These are phyloP conservation scores for Cephonodes hylas DNA, from an alignment of 2,888 invertebrate genomes.

Conservation along the genomic window DNA sequence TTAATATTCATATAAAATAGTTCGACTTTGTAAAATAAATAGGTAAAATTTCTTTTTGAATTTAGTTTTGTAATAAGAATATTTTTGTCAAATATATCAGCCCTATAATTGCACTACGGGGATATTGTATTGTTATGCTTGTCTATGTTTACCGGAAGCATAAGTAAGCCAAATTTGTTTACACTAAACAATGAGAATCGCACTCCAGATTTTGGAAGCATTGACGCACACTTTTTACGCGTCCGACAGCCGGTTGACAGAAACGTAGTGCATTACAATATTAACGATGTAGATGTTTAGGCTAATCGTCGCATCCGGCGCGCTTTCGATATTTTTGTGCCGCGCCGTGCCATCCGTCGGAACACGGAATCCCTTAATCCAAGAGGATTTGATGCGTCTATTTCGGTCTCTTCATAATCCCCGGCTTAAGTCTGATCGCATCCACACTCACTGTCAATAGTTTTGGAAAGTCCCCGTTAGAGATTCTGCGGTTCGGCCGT, in stretches of 20 bases:
- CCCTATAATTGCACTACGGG: no score
- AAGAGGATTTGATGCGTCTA: slow-evolving; percentile 78
- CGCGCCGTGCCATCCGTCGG: slow-evolving; percentile 70
- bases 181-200: no score
- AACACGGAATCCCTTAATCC: slow-evolving; percentile 79
- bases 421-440: slow-evolving; percentile 78
- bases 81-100: no score
- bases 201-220: background rate
- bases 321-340: slow-evolving; percentile 77
- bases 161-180: no score
- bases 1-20: no score
- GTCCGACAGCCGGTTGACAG: slow-evolving; percentile 31
- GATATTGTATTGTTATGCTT: no score
- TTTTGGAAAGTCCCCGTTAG: slow-evolving; percentile 75
- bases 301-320: slow-evolving; percentile 80
- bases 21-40: no score
- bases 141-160: no score
- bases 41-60: no score
- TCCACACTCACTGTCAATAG: slow-evolving; percentile 82
- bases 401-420: slow-evolving; percentile 81
- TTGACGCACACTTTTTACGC: slow-evolving; percentile 20
- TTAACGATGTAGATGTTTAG: slow-evolving; percentile 73
- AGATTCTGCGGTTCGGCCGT: slow-evolving; percentile 73
- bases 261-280: slow-evolving; percentile 61
- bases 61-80: no score